Evolutionary conservation across 2,113 vertebrate species (phyloP).

Genomic region (Malurus cyaneus): DNA sequence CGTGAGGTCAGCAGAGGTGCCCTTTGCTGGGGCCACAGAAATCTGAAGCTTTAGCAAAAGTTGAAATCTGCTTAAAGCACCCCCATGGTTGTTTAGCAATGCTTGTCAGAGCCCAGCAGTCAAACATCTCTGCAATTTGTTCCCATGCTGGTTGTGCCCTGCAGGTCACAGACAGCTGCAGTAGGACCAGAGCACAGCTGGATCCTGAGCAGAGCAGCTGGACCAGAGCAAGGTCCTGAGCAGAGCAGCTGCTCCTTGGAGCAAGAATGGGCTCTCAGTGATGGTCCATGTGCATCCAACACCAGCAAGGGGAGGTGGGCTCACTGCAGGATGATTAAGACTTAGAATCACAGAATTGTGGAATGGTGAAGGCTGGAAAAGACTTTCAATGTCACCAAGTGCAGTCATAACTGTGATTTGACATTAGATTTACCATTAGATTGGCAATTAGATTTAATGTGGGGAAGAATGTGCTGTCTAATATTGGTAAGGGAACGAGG

Average conservation of each 20-base stretch:
- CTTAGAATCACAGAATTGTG: not conserved
- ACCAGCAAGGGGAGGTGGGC: not conserved
- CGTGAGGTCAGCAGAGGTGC: constrained; percentile 46
- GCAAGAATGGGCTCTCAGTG: rapidly evolving
- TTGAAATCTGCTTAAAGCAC: not conserved
- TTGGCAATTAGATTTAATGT: not conserved
- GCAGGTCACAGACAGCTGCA: not conserved
- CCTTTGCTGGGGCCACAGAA: not conserved
- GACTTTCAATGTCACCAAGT: not conserved
- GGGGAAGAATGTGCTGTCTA: not conserved
- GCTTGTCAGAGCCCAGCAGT: not conserved
- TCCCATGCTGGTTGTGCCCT: not conserved
- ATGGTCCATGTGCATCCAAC: not conserved
- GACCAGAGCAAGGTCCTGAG: not conserved
- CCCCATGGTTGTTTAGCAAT: not conserved
- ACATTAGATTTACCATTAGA: not conserved
- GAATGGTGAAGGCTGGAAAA: not conserved
- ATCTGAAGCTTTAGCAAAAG: not conserved
- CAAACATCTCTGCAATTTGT: not conserved
- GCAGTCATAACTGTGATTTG: not conserved
- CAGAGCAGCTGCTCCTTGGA: too few relatives aligned
- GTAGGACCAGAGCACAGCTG: not conserved
- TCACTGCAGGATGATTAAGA: not conserved
- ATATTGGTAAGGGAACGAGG: not conserved
- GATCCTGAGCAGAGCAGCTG: not conserved